These are phyloP conservation scores for Anastrepha ludens DNA, from an alignment of 1,140 invertebrate species.

Conservation along the genomic window DNA sequence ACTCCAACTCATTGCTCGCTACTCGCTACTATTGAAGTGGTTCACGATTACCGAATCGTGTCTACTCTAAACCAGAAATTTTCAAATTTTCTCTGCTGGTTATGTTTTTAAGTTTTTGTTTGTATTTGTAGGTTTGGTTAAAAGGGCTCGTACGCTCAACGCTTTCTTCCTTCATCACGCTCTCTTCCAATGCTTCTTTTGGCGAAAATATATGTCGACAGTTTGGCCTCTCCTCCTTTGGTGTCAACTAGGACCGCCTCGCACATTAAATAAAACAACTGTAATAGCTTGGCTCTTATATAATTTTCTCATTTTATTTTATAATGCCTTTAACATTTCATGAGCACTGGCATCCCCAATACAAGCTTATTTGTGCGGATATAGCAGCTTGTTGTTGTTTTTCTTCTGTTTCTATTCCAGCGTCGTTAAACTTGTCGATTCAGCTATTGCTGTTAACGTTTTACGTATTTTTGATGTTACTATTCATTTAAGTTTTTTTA, in stretches of 20 bases:
- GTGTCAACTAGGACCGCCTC: not conserved
- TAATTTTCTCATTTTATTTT: not conserved
- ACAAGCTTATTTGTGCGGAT: not conserved
- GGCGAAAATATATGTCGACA: not conserved
- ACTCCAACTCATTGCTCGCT: too few species aligned
- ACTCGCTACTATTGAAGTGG: too few species aligned
- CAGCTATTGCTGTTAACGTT: too few species aligned
- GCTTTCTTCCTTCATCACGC: not conserved
- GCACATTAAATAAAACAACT: not conserved
- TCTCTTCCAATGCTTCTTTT: not conserved
- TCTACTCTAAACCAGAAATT: too few species aligned
- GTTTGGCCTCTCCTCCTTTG: not conserved
- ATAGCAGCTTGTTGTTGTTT: not conserved
- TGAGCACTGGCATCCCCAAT: not conserved
- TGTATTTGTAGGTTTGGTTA: not conserved
- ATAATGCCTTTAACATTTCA: not conserved
- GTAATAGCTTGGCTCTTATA: slow-evolving; percentile 1
- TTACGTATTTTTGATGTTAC: too few species aligned
- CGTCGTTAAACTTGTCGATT: not conserved
- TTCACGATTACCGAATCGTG: too few species aligned
- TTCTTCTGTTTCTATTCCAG: not conserved
- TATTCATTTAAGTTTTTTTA: too few species aligned
- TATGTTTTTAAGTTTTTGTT: too few species aligned
- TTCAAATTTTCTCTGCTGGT: too few species aligned
- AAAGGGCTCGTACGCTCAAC: not conserved